Percentiles rank a stretch among this genome's conserved stretches.
Evolutionary conservation across 2,113 vertebrate species (phyloP).

Genomic region (sheep (Ovis aries)): DNA sequence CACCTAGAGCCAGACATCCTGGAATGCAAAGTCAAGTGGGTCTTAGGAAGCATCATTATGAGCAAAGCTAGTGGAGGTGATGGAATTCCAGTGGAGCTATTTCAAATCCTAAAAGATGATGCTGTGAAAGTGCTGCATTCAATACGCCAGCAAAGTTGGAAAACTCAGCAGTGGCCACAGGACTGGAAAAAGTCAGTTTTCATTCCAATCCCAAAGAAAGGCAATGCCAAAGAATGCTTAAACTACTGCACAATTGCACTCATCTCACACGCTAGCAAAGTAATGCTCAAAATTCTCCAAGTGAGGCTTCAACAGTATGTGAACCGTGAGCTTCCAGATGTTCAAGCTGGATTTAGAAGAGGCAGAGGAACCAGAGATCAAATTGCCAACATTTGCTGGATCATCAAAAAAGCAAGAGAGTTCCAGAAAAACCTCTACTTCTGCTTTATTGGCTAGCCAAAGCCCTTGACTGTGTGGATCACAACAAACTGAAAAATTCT

Average conservation of each 20-base stretch:
- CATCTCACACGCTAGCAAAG: not conserved
- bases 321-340: not conserved
- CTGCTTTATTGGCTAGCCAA: not conserved
- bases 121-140: not conserved
- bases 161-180: not conserved
- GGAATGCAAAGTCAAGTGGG: not conserved
- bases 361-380: not conserved
- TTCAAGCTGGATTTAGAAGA: not conserved
- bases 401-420: not conserved
- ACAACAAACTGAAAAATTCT: not conserved
- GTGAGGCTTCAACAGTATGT: not conserved
- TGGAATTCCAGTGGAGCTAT: not conserved
- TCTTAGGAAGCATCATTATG: not conserved
- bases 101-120: not conserved
- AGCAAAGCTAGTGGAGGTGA: not conserved
- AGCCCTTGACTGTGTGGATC: not conserved
- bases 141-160: not conserved
- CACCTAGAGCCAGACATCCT: not conserved
- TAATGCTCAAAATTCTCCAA: not conserved
- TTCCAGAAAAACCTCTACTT: not conserved
- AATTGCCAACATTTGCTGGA: not conserved
- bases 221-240: not conserved
- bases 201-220: not conserved
- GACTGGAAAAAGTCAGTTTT: not conserved
- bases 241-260: not conserved